Conservation (phyloP, 1,140 invertebrate genomes). For the Drosophila melanica region DNA sequence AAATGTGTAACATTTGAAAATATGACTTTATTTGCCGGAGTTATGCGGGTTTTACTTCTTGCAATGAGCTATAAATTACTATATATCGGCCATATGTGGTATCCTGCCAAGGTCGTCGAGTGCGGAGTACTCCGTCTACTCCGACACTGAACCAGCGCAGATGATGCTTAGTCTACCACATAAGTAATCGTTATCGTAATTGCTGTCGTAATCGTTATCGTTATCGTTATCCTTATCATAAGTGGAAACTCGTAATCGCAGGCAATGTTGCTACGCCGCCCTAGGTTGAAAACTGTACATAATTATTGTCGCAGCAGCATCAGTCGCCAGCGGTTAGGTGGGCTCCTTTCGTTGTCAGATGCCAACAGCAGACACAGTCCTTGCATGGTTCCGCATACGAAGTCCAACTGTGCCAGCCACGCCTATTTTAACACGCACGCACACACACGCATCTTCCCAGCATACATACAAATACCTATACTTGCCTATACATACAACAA, state of each 20-base stretch:
- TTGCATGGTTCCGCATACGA: constrained; percentile 76
- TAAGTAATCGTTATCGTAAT: background rate
- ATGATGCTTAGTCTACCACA: constrained; percentile 40
- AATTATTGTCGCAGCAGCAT: constrained; percentile 19
- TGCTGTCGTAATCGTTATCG: background rate
- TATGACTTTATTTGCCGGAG: too few relatives aligned
- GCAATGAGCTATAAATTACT: too few relatives aligned
- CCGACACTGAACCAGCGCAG: constrained; percentile 84
- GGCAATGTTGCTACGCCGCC: constrained; percentile 72
- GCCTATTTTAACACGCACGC: constrained; percentile 17
- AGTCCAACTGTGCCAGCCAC: constrained; percentile 58
- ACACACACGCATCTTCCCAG: constrained; percentile 36
- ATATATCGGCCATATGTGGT: background rate
- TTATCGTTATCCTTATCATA: too few relatives aligned
- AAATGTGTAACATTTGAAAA: too few relatives aligned
- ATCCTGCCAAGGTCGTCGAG: constrained; percentile 84
- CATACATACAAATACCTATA: constrained; percentile 51
- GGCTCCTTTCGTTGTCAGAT: background rate
- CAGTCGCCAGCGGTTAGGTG: constrained; percentile 1
- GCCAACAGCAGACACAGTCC: constrained; percentile 51
- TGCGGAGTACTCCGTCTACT: constrained; percentile 94
- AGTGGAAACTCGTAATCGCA: constrained; percentile 74
- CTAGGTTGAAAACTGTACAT: constrained; percentile 45
- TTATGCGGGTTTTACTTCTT: too few relatives aligned
- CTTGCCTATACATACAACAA: constrained; percentile 44